Evolutionary conservation across 2,113 vertebrate species (phyloP).

Genomic region (Rhodinocichla rosea): DNA sequence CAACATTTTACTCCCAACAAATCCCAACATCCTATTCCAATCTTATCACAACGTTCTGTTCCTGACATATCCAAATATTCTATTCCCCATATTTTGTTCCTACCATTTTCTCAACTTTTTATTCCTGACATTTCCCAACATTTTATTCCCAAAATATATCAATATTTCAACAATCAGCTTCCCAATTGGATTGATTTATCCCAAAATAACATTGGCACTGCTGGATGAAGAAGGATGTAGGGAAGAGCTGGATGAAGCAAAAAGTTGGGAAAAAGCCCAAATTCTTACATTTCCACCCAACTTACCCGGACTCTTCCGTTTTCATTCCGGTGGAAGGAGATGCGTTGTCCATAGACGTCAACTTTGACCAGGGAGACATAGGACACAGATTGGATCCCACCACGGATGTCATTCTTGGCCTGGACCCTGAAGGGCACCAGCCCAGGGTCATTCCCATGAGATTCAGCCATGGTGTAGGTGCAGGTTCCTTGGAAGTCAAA

Average conservation of each 20-base stretch:
- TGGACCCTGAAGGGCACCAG: slow-evolving; percentile 78
- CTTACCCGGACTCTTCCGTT: slow-evolving; percentile 77
- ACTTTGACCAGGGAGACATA: slow-evolving; percentile 71
- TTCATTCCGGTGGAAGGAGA: slow-evolving; percentile 74
- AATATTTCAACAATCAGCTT: not conserved
- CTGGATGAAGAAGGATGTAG: not conserved
- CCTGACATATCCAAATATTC: not conserved
- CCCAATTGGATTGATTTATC: not conserved
- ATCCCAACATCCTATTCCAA: not conserved
- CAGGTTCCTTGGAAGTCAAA: slow-evolving; percentile 80
- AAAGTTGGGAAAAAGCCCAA: not conserved
- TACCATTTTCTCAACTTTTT: not conserved
- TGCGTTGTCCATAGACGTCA: slow-evolving; percentile 49
- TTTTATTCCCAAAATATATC: not conserved
- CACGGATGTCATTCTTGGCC: slow-evolving; percentile 80
- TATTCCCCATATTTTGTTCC: not conserved
- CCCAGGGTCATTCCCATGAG: slow-evolving; percentile 40
- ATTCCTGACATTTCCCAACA: not conserved
- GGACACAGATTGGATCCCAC: slow-evolving; percentile 68
- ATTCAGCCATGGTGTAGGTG: slow-evolving; percentile 72
- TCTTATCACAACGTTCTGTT: not conserved
- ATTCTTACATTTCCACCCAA: not conserved
- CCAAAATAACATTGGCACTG: not conserved
- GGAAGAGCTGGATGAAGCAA: not conserved
- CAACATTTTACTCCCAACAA: not conserved